Percentiles rank a stretch among this genome's conserved stretches.
Evolutionary conservation across 1,140 invertebrate species (phyloP).

Genomic region (Hyphantria cunea): DNA sequence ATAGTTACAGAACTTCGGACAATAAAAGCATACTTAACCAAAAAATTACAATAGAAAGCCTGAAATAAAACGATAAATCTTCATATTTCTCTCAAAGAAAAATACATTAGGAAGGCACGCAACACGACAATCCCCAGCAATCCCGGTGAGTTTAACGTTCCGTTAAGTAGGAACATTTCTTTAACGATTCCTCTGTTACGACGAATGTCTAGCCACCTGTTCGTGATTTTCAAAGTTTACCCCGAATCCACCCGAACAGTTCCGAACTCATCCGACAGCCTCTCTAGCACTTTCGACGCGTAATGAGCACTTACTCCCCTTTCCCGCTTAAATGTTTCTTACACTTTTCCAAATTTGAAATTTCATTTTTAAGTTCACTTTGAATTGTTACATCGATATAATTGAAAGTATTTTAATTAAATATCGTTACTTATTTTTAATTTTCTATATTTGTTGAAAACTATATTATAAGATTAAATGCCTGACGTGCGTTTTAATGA

Average conservation of each 20-base stretch:
- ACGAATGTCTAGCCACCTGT: conserved; percentile 24
- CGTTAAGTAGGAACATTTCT: conserved; percentile 24
- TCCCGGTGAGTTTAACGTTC: conserved; percentile 15
- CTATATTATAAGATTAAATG: no score
- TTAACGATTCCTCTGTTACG: conserved; percentile 19
- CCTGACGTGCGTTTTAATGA: no score
- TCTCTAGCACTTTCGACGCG: conserved; percentile 20
- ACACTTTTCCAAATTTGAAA: conserved; percentile 27
- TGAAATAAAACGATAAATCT: neutral
- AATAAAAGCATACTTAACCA: no score
- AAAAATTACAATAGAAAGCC: no score
- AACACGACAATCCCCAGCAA: conserved; percentile 1
- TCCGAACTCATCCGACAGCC: conserved; percentile 15
- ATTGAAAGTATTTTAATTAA: neutral
- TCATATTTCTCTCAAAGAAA: neutral
- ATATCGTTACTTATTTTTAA: no score
- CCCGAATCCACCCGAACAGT: conserved; percentile 18
- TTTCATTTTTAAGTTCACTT: conserved; percentile 24
- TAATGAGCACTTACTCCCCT: conserved; percentile 32
- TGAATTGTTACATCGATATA: neutral
- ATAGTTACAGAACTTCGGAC: no score
- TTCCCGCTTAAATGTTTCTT: conserved; percentile 26
- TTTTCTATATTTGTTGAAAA: no score
- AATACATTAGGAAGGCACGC: conserved; percentile 4
- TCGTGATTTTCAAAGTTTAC: conserved; percentile 30